These are phyloP conservation scores for Herpetotheres cachinnans DNA, from an alignment of 2,113 vertebrate species.

Conservation along the genomic window DNA sequence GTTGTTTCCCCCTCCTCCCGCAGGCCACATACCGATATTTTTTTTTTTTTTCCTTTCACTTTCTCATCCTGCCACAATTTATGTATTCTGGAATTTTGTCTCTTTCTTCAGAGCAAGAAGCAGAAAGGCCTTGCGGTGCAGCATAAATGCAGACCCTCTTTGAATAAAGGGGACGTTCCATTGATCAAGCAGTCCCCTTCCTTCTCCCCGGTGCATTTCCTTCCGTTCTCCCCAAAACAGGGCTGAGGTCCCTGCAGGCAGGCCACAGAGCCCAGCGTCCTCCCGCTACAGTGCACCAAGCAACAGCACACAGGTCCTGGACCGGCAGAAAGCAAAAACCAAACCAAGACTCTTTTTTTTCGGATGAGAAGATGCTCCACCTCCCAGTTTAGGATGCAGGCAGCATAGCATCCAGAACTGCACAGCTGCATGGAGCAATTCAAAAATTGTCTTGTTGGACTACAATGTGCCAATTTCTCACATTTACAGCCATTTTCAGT, in stretches of 20 bases:
- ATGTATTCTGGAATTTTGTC: not conserved
- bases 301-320: not conserved
- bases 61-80: not conserved
- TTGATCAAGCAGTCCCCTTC: too few species aligned
- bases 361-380: not conserved
- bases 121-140: not conserved
- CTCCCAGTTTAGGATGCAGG: slow-evolving; percentile 23
- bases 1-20: not conserved
- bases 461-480: slow-evolving; percentile 74
- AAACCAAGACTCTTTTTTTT: not conserved
- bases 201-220: accelerated
- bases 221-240: accelerated
- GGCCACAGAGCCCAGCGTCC: not conserved
- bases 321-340: not conserved
- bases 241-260: not conserved
- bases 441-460: slow-evolving; percentile 74
- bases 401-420: not conserved
- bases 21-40: not conserved
- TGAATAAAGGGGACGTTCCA: accelerated
- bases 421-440: slow-evolving; percentile 72
- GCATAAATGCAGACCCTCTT: not conserved
- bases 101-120: not conserved
- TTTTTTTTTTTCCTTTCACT: not conserved
- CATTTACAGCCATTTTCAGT: slow-evolving; percentile 75
- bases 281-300: not conserved